These are phyloP conservation scores for Sycophaga agraensis DNA, from an alignment of 1,140 invertebrate genomes.

Conservation along the genomic window DNA sequence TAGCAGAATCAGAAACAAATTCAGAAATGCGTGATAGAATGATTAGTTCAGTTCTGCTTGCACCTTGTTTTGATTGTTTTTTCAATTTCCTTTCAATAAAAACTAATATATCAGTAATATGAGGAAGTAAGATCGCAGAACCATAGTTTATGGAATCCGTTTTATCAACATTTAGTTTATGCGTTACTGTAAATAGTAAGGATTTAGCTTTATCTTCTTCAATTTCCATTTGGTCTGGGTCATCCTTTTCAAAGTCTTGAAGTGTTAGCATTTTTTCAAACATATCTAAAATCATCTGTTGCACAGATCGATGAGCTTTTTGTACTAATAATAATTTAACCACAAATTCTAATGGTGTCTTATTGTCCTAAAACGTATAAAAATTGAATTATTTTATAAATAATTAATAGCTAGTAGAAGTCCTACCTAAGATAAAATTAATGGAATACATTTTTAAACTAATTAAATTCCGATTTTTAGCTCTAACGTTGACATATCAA, in stretches of 20 bases:
- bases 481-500: too few species aligned
- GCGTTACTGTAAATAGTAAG: conserved; percentile 34
- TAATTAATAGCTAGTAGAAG: too few species aligned
- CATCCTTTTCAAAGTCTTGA: conserved; percentile 61
- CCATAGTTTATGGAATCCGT: conserved; percentile 67
- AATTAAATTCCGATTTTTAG: too few species aligned
- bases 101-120: conserved; percentile 71
- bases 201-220: conserved; percentile 36
- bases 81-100: conserved; percentile 68
- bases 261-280: conserved; percentile 77
- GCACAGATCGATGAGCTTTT: conserved; percentile 68
- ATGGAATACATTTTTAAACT: too few species aligned
- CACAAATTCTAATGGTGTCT: conserved; percentile 66
- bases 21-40: conserved; percentile 80
- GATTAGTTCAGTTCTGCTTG: conserved; percentile 70
- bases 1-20: conserved; percentile 66
- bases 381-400: too few species aligned
- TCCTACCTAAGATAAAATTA: too few species aligned
- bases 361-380: conserved; percentile 11
- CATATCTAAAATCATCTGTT: conserved; percentile 73
- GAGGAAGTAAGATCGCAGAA: conserved; percentile 70
- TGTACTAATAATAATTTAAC: conserved; percentile 69
- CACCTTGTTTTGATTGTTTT: conserved; percentile 61
- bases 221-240: conserved; percentile 43
- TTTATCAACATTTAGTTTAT: conserved; percentile 28